Conservation (phyloP, 2,888 invertebrate genomes). For the Thumatha senex region DNA sequence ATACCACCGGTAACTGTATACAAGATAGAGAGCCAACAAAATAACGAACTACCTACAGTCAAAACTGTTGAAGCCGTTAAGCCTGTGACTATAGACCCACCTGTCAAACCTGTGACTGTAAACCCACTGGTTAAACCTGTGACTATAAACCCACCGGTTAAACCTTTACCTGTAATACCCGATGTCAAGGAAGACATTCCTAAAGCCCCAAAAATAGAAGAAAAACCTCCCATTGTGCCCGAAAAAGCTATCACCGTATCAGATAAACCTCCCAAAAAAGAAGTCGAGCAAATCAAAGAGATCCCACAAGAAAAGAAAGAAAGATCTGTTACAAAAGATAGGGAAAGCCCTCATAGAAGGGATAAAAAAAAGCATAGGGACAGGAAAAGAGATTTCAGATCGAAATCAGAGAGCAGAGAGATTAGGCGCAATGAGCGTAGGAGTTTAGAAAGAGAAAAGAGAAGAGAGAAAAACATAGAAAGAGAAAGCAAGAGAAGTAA, state of each 20-base stretch:
- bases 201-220: conserved; percentile 27
- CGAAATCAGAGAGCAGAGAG: conserved; percentile 57
- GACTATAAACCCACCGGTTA: conserved; percentile 6
- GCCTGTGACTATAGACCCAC: conserved; percentile 2
- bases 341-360: conserved; percentile 40
- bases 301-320: conserved; percentile 9
- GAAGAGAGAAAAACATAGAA: conserved; percentile 23
- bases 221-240: conserved; percentile 3
- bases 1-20: conserved; percentile 63
- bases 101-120: conserved; percentile 24
- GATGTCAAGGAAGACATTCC: conserved; percentile 30
- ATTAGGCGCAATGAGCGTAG: conserved; percentile 36
- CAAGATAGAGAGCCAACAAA: conserved; percentile 58
- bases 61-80: conserved; percentile 31
- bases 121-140: conserved; percentile 8
- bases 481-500: conserved; percentile 46
- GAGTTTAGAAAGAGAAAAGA: conserved; percentile 43
- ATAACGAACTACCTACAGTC: conserved; percentile 47
- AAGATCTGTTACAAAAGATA: conserved; percentile 16
- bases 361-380: conserved; percentile 59
- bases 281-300: conserved; percentile 17
- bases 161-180: conserved; percentile 27
- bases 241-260: conserved; percentile 13
- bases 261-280: conserved; percentile 20
- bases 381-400: conserved; percentile 53